Evolutionary conservation across 2,797 vertebrate genomes (phyloP).

Genomic region (Ctenopoma multispine): DNA sequence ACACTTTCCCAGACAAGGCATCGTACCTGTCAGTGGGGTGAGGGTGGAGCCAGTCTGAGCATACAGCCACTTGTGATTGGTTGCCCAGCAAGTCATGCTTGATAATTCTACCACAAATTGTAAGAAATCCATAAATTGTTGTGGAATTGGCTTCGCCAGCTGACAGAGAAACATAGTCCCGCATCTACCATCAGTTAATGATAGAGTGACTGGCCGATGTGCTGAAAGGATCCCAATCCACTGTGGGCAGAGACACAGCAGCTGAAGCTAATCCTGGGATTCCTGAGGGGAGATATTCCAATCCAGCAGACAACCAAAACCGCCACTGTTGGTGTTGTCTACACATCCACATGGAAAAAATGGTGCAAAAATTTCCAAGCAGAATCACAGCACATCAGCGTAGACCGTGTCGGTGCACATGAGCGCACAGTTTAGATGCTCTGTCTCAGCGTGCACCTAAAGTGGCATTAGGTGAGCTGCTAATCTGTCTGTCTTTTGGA

Average conservation of each 20-base stretch:
- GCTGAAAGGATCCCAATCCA: conserved; percentile 56
- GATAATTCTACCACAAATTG: conserved; percentile 45
- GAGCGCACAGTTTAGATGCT: neutral
- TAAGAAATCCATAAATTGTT: conserved; percentile 42
- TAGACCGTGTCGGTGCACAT: neutral
- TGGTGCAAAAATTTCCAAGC: conserved; percentile 69
- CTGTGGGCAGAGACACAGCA: conserved; percentile 56
- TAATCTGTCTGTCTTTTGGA: conserved; percentile 68
- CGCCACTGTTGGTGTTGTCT: conserved; percentile 51
- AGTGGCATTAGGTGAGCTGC: conserved; percentile 60
- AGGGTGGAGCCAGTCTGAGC: conserved; percentile 72
- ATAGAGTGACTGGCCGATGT: conserved; percentile 48
- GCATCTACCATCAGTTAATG: conserved; percentile 54
- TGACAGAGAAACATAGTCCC: conserved; percentile 33
- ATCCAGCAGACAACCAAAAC: conserved; percentile 73
- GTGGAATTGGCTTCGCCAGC: conserved; percentile 31
- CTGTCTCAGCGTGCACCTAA: conserved; percentile 21
- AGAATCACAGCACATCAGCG: neutral
- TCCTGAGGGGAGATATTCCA: conserved; percentile 78
- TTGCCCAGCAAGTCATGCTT: conserved; percentile 71
- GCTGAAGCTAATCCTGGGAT: conserved; percentile 72
- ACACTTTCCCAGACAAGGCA: neutral
- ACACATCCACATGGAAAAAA: conserved; percentile 68
- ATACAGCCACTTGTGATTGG: conserved; percentile 73
- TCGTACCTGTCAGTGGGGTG: conserved; percentile 79